Evolutionary conservation across 2,888 invertebrate genomes (phyloP), one percentile per base, ranked within the genome.

Genomic region (Icerya purchasi): DNA sequence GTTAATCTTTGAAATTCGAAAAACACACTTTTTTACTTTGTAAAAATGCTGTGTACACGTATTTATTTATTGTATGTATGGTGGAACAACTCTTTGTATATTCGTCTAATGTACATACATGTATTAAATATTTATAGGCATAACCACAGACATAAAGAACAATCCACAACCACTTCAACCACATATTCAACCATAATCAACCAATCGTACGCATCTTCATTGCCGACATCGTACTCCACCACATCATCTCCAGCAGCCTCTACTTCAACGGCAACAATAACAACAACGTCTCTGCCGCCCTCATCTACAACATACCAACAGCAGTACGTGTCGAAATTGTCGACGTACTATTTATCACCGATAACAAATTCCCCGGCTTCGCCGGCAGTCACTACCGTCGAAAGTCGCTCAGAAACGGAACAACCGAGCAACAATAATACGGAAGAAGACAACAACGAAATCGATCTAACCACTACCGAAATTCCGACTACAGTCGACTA

Each of bases 381-480:
- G 8, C 8, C 53, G 5, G 36, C 36, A 5, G 36, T 5, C 14
- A 36, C 36, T 36, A 36, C 5, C 36, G 25, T 3, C 59, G 56
- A 59, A 52, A 55, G 25, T 50, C 55, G 23, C 51, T 36, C 22
- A 22, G 55, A 59, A 20, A 55, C 55, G 18, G 25, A 19, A 10
- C 55, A 59, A 51, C 8, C 55, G 14, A 51, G 23, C 56, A 8
- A 36, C 14, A 36, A 36, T 36, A 36, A 36, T 36, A 36, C 36
- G 5, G 55, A 59, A 55, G 59, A 59, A 52, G 59, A 59, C 25
- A 59, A 50, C 21, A 59, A 59, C 56, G 59, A 59, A 59, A 56
- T 59, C 55, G 59, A 59, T 59, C 56, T 59, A 54, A 59, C 52
- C 22, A 55, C 55, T 50, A 59, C 59, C 51, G 59, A 59, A 59